Conservation (phyloP, 2,797 vertebrate species). For the Phalloptychus januarius region DNA sequence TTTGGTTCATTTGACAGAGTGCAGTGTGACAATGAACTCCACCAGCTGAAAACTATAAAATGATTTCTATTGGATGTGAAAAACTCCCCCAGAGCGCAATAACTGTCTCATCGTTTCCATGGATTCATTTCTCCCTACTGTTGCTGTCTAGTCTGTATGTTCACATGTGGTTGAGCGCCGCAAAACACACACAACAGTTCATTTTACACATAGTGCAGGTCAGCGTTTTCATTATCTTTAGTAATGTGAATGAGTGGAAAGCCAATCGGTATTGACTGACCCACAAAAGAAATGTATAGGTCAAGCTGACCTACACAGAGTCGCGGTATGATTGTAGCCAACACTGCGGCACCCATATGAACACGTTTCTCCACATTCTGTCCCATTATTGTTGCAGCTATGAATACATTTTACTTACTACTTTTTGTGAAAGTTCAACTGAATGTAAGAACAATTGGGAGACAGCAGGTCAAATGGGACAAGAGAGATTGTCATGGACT, state of each 20-base stretch:
- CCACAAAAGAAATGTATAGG: background rate
- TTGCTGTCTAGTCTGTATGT: background rate
- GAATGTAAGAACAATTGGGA: background rate
- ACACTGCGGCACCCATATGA: background rate
- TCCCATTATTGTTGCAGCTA: background rate
- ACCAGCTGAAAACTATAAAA: no score
- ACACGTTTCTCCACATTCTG: background rate
- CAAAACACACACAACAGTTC: background rate
- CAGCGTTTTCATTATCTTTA: background rate
- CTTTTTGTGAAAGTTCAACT: background rate
- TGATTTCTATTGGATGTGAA: no score
- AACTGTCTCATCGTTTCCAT: background rate
- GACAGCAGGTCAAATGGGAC: background rate
- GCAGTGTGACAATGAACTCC: no score
- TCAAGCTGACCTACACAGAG: background rate
- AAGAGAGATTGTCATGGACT: no score
- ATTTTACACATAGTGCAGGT: background rate
- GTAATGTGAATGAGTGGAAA: background rate
- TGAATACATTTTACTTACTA: background rate
- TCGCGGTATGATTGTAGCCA: background rate
- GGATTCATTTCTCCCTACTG: background rate
- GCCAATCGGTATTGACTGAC: conserved; percentile 1
- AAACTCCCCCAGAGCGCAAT: background rate
- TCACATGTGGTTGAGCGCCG: background rate
- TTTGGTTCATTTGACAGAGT: no score